phyloP scores from a whole-genome alignment of 2,113 vertebrate genomes.

The Bambusicola thoracicus region DNA sequence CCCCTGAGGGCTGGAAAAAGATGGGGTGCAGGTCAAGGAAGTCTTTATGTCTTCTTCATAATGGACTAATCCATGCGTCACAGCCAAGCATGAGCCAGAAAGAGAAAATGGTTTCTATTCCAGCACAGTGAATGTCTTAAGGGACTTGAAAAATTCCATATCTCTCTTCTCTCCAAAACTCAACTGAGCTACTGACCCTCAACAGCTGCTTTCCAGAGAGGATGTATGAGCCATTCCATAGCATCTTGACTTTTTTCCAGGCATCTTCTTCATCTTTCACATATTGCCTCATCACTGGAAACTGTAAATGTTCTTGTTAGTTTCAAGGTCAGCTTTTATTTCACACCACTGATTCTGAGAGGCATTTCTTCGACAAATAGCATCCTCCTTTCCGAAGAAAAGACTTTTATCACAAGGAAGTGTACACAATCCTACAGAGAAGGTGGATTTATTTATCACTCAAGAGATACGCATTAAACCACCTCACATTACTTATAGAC shows the following conservation, averaged over 20 bases:
- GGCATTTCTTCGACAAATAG: background rate
- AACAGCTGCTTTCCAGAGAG: background rate
- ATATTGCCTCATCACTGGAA: background rate
- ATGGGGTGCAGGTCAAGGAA: background rate
- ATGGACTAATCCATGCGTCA: background rate
- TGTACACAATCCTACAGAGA: background rate
- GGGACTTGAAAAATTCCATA: background rate
- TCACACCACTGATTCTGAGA: background rate
- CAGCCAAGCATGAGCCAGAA: background rate
- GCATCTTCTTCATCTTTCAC: background rate
- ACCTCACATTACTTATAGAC: background rate
- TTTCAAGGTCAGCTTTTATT: slow-evolving; percentile 31
- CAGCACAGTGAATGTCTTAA: background rate
- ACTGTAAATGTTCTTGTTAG: background rate
- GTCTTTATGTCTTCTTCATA: rapidly evolving
- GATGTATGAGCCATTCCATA: background rate
- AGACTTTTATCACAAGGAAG: background rate
- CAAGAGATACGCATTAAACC: background rate
- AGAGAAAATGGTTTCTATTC: background rate
- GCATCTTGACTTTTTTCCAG: background rate
- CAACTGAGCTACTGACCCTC: background rate
- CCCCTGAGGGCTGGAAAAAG: background rate
- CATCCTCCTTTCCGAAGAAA: slow-evolving; percentile 3
- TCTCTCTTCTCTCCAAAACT: background rate
- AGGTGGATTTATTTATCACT: slow-evolving; percentile 4